These are phyloP conservation scores for Discoglossus pictus DNA, from an alignment of 2,797 vertebrate genomes.

Conservation along the genomic window DNA sequence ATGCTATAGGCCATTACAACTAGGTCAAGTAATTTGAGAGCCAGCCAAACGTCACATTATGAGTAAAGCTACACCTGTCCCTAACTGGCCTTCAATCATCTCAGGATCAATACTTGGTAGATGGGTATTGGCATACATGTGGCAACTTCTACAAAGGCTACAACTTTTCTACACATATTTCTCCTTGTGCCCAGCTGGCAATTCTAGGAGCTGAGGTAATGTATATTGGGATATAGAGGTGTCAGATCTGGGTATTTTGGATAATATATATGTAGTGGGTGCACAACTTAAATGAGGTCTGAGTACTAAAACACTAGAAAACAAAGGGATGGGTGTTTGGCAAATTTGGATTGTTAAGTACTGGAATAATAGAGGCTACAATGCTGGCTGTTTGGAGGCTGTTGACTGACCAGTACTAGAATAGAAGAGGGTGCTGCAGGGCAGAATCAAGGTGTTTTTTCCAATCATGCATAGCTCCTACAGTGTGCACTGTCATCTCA, in stretches of 20 bases:
- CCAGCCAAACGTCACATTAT: not conserved
- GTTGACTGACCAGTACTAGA: not conserved
- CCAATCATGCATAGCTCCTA: constrained; percentile 8
- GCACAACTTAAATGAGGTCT: not conserved
- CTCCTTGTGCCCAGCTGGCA: not conserved
- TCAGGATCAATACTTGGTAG: constrained; percentile 17
- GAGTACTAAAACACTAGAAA: too few species aligned
- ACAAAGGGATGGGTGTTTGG: not conserved
- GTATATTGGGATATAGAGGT: not conserved
- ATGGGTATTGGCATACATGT: not conserved
- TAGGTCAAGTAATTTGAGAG: too few species aligned
- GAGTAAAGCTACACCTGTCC: not conserved
- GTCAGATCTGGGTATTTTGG: too few species aligned
- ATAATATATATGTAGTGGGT: not conserved
- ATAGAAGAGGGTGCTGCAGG: constrained; percentile 10
- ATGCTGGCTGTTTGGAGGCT: not conserved
- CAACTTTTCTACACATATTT: not conserved
- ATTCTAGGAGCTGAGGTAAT: not conserved
- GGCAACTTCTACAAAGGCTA: not conserved
- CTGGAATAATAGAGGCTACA: not conserved
- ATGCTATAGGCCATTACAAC: too few species aligned
- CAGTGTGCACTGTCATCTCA: constrained; percentile 12
- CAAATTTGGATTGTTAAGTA: not conserved
- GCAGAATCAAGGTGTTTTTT: not conserved
- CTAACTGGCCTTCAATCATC: constrained; percentile 8